Conservation (phyloP, 2,888 invertebrate genomes). For the Zelleria hepariella region DNA sequence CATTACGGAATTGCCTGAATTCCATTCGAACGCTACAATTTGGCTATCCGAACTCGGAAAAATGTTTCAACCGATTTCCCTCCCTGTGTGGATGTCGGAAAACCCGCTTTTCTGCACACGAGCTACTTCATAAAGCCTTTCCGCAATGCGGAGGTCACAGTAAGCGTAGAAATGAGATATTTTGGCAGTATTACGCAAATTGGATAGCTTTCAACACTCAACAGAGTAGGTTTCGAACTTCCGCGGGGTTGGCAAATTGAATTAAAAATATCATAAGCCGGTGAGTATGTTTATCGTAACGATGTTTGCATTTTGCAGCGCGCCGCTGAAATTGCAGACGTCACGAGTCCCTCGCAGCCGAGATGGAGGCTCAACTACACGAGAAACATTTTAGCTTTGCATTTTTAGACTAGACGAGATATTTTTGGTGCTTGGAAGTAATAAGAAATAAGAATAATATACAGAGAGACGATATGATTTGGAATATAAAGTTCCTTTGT, state of each 20-base stretch:
- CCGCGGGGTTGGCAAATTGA: conserved; percentile 63
- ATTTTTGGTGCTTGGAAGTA: no score
- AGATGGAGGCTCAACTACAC: background rate
- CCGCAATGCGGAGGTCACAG: conserved; percentile 29
- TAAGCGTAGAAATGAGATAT: conserved; percentile 73
- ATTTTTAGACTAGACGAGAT: background rate
- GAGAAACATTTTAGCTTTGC: background rate
- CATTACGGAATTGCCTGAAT: conserved; percentile 73
- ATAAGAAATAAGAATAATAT: no score
- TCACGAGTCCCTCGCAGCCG: background rate
- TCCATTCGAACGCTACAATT: conserved; percentile 43
- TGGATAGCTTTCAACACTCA: conserved; percentile 73
- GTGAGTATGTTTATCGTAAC: conserved; percentile 62
- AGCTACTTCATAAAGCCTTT: conserved; percentile 26
- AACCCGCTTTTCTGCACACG: conserved; percentile 18
- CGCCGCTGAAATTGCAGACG: background rate
- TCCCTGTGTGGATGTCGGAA: conserved; percentile 18
- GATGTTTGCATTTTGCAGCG: conserved; percentile 35
- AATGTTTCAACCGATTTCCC: conserved; percentile 16
- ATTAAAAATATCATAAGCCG: conserved; percentile 71
- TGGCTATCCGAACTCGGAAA: conserved; percentile 27
- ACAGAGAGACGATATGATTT: no score
- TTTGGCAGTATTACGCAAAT: conserved; percentile 73
- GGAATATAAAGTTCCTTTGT: no score
- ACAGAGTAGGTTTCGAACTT: conserved; percentile 70